A percentile compares a stretch with the other conserved stretches of the same genome.
Conservation (phyloP, 1,140 invertebrate species). For the Coptotermes formosanus region DNA sequence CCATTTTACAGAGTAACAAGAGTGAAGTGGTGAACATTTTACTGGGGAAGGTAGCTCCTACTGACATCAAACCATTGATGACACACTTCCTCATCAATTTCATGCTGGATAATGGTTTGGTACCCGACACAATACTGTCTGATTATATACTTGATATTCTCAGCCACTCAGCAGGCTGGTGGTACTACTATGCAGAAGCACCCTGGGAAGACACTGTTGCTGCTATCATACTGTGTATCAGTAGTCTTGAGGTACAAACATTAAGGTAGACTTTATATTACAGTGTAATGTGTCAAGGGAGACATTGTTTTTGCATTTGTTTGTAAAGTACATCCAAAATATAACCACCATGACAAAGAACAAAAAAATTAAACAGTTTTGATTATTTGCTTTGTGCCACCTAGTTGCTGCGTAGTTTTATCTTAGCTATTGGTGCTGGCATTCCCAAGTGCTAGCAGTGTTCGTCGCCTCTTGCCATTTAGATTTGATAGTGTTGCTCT, state of each 20-base stretch:
- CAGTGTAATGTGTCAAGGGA: too few species aligned
- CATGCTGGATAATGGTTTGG: slow-evolving; percentile 44
- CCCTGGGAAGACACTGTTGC: slow-evolving; percentile 45
- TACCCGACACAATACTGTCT: slow-evolving; percentile 43
- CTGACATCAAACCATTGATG: slow-evolving; percentile 41
- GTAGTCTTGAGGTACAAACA: not conserved
- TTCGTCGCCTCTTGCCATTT: too few species aligned
- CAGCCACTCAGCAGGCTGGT: slow-evolving; percentile 43
- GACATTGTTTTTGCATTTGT: too few species aligned
- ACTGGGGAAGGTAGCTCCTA: slow-evolving; percentile 42
- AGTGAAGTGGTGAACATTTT: slow-evolving; percentile 41
- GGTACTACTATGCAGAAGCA: slow-evolving; percentile 44
- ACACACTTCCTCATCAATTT: slow-evolving; percentile 44
- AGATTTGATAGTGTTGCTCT: too few species aligned
- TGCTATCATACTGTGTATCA: slow-evolving; percentile 36
- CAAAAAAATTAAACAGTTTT: too few species aligned
- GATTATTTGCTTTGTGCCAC: too few species aligned
- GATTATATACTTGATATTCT: slow-evolving; percentile 43
- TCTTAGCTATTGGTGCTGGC: too few species aligned
- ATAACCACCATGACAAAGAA: too few species aligned
- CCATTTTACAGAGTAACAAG: slow-evolving; percentile 41
- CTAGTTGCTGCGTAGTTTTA: too few species aligned
- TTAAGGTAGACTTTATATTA: too few species aligned
- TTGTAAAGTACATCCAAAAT: too few species aligned
- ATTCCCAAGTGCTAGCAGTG: too few species aligned